phyloP scores from a whole-genome alignment of 2,888 invertebrate genomes.

The Trachelus tabidus region DNA sequence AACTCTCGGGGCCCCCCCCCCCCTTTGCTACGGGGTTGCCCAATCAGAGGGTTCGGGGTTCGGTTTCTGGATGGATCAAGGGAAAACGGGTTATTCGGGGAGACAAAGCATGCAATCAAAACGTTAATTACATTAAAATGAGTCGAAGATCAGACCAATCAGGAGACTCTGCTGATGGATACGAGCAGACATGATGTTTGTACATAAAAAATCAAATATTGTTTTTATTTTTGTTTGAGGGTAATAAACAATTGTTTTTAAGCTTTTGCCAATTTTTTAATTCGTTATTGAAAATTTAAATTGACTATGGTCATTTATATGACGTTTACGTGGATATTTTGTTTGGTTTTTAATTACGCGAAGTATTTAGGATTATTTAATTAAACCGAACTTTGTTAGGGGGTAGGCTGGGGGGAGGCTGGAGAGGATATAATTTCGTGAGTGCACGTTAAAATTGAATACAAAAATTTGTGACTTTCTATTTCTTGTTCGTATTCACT shows the following conservation, averaged over 20 bases:
- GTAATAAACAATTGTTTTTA: neutral
- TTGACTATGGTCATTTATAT: too few relatives aligned
- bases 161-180: slow-evolving; percentile 38
- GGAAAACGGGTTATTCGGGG: slow-evolving; percentile 42
- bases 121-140: slow-evolving; percentile 66
- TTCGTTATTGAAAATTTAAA: too few relatives aligned
- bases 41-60: slow-evolving; percentile 23
- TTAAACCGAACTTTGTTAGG: too few relatives aligned
- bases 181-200: slow-evolving; percentile 20
- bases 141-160: slow-evolving; percentile 63
- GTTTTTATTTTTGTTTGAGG: neutral
- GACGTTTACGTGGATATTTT: too few relatives aligned
- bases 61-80: slow-evolving; percentile 16
- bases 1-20: slow-evolving; percentile 35
- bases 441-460: too few relatives aligned
- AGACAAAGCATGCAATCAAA: slow-evolving; percentile 63
- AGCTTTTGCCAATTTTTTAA: too few relatives aligned
- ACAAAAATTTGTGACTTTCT: too few relatives aligned
- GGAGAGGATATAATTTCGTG: too few relatives aligned
- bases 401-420: too few relatives aligned
- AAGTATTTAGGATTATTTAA: too few relatives aligned
- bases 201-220: neutral
- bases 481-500: too few relatives aligned
- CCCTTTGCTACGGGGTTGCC: slow-evolving; percentile 10
- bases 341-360: too few relatives aligned